phyloP scores from a whole-genome alignment of 2,113 vertebrate species.

The Penelope pileata region DNA sequence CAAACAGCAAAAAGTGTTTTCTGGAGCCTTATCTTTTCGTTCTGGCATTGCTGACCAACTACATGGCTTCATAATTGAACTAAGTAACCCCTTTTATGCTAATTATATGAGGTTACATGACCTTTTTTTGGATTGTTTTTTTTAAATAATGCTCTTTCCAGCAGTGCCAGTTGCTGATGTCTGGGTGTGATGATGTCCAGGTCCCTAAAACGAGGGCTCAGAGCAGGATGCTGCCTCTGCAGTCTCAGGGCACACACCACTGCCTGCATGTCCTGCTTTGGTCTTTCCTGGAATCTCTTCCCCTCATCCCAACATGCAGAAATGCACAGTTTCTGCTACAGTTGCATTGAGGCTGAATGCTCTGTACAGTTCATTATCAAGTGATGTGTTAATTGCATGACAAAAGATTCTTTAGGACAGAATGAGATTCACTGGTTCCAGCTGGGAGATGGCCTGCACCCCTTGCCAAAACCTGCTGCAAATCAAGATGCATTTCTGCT shows the following conservation, averaged over 20 bases:
- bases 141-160: background rate
- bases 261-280: background rate
- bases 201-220: background rate
- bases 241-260: background rate
- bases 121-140: fast-evolving
- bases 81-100: background rate
- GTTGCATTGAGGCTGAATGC: background rate
- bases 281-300: background rate
- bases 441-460: background rate
- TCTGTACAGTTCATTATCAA: background rate
- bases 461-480: background rate
- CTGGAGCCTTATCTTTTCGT: background rate
- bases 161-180: background rate
- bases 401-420: background rate
- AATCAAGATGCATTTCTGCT: background rate
- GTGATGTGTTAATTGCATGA: fast-evolving
- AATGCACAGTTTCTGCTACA: background rate
- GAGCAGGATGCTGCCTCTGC: background rate
- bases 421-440: background rate
- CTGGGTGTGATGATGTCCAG: fast-evolving
- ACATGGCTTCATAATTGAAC: background rate
- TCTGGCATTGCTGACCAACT: background rate
- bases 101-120: background rate
- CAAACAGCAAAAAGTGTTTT: no score
- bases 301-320: background rate